Percentiles rank a stretch among this genome's conserved stretches.
Conservation (phyloP, 1,140 invertebrate genomes). For the Cecropterus lyciades region DNA sequence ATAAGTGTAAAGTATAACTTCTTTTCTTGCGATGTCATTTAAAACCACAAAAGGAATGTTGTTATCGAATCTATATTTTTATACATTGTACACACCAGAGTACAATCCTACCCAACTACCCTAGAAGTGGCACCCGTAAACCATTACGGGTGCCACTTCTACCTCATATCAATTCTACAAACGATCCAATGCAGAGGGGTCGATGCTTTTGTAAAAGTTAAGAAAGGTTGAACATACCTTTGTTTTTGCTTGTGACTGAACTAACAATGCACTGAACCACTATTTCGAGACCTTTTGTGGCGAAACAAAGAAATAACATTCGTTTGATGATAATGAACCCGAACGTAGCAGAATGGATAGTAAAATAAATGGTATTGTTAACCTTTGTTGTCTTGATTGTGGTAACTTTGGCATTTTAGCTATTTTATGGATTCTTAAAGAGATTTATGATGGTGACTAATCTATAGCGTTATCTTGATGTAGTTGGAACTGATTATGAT, state of each 20-base stretch:
- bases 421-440: background rate
- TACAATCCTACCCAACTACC: too few relatives aligned
- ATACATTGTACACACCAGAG: background rate
- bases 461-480: too few relatives aligned
- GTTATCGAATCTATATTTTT: too few relatives aligned
- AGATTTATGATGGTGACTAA: too few relatives aligned
- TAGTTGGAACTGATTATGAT: too few relatives aligned
- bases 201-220: slow-evolving; percentile 29
- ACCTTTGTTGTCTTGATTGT: slow-evolving; percentile 23
- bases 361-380: slow-evolving; percentile 24
- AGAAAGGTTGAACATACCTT: slow-evolving; percentile 30
- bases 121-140: too few relatives aligned
- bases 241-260: slow-evolving; percentile 30
- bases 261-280: slow-evolving; percentile 29
- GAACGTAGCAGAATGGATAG: slow-evolving; percentile 22
- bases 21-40: too few relatives aligned
- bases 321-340: slow-evolving; percentile 29
- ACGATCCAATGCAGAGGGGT: slow-evolving; percentile 20
- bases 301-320: slow-evolving; percentile 31
- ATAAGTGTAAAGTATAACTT: too few relatives aligned
- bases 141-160: too few relatives aligned
- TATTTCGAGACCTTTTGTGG: slow-evolving; percentile 29
- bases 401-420: background rate
- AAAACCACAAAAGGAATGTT: too few relatives aligned
- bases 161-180: background rate